Conservation (phyloP, 2,113 vertebrate genomes). For the Pica pica region DNA sequence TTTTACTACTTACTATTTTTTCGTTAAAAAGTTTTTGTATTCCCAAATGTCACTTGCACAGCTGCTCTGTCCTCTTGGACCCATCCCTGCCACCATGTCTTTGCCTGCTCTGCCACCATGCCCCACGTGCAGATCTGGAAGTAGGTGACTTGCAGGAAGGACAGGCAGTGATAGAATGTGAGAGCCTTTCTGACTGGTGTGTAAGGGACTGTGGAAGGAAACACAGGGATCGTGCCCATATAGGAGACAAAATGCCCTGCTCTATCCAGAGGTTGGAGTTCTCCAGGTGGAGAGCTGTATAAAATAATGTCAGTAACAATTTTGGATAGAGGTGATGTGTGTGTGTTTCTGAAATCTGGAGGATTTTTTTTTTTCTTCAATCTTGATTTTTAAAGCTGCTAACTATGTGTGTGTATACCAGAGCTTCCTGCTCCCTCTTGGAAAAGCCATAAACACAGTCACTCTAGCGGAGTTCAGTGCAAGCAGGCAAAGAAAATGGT, state of each 20-base stretch:
- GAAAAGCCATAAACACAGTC: neutral
- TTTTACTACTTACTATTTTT: neutral
- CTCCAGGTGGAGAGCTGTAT: neutral
- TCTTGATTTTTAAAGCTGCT: neutral
- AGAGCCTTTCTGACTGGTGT: neutral
- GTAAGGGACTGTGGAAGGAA: neutral
- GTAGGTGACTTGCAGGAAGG: neutral
- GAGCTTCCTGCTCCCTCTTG: neutral
- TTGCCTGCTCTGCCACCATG: neutral
- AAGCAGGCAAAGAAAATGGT: neutral
- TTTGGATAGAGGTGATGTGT: neutral
- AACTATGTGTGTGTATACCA: neutral
- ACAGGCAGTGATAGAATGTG: neutral
- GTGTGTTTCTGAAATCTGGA: neutral
- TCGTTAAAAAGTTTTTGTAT: neutral
- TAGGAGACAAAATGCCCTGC: neutral
- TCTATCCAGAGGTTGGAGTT: neutral
- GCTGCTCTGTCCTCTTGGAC: neutral
- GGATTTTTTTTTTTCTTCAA: neutral
- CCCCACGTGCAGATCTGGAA: neutral
- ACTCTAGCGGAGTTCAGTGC: neutral
- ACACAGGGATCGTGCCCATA: neutral
- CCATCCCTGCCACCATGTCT: neutral
- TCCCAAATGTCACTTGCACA: neutral
- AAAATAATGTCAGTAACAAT: neutral